phyloP scores from a whole-genome alignment of 2,113 vertebrate species.

The Tauraco erythrolophus region DNA sequence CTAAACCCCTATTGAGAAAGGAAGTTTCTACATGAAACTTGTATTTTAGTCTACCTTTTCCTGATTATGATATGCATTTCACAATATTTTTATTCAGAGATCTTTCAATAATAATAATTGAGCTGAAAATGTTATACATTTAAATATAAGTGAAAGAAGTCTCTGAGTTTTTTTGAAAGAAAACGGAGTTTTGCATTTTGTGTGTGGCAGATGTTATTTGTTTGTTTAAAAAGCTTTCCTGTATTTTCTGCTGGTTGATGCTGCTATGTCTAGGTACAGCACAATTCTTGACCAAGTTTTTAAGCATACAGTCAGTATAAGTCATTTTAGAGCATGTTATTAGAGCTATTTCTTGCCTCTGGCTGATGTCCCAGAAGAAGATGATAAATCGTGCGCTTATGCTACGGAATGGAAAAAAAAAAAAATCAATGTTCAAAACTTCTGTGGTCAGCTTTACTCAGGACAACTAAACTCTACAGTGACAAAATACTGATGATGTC shows the following conservation, averaged over 20 bases:
- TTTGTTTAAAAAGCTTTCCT: neutral
- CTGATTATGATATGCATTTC: neutral
- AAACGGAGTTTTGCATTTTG: neutral
- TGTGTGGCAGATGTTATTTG: neutral
- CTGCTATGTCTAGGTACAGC: neutral
- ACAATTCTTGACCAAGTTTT: neutral
- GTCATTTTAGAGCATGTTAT: neutral
- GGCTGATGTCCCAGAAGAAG: slow-evolving; percentile 5
- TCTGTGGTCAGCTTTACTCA: slow-evolving; percentile 55
- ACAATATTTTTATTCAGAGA: neutral
- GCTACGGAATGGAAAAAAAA: neutral
- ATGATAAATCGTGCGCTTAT: slow-evolving; percentile 10
- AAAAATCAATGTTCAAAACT: slow-evolving; percentile 40
- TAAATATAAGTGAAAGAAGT: neutral
- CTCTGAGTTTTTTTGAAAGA: neutral
- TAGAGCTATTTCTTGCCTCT: neutral
- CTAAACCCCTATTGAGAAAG: neutral
- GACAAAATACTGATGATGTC: slow-evolving; percentile 40
- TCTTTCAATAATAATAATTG: neutral
- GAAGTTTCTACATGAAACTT: neutral
- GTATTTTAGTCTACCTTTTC: neutral
- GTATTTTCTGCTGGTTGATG: neutral
- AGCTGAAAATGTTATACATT: neutral
- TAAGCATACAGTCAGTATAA: neutral
- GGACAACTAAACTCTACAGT: neutral